These are phyloP conservation scores for Melanophora roralis DNA, from an alignment of 2,888 invertebrate genomes.

Conservation along the genomic window DNA sequence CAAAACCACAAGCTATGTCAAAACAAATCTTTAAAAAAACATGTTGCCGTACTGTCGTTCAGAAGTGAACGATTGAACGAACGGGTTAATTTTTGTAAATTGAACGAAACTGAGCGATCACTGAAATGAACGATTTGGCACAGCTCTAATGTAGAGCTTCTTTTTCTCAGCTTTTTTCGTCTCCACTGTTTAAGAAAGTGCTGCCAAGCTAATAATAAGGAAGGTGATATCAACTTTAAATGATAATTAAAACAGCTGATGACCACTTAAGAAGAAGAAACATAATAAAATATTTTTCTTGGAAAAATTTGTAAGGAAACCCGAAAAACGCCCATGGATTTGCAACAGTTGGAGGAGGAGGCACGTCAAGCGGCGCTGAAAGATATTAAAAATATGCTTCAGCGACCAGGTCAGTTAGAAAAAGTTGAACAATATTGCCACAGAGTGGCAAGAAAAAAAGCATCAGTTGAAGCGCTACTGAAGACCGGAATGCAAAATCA, in stretches of 20 bases:
- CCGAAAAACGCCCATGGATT: conserved; percentile 71
- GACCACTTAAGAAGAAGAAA: no score
- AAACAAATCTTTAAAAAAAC: no score
- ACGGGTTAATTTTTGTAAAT: no score
- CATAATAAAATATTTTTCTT: conserved; percentile 25
- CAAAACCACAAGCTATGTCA: no score
- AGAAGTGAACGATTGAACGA: no score
- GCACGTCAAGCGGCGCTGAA: conserved; percentile 87
- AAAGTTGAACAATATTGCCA: conserved; percentile 81
- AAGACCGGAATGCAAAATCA: conserved; percentile 99
- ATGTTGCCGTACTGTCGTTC: no score
- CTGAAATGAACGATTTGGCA: no score
- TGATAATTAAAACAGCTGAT: conserved; percentile 22
- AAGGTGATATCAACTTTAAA: neutral
- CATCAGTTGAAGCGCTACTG: conserved; percentile 78
- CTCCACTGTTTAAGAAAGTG: neutral
- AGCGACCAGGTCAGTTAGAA: conserved; percentile 96
- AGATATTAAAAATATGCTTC: conserved; percentile 94
- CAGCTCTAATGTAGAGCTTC: no score
- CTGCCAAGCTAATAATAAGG: neutral
- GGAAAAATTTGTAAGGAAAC: neutral
- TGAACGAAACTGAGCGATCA: no score
- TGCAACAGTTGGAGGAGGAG: conserved; percentile 86
- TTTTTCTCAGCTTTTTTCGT: no score
- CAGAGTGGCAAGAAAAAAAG: conserved; percentile 75